Conservation (phyloP, 2,888 invertebrate species). For the Drosophila mimetica region DNA sequence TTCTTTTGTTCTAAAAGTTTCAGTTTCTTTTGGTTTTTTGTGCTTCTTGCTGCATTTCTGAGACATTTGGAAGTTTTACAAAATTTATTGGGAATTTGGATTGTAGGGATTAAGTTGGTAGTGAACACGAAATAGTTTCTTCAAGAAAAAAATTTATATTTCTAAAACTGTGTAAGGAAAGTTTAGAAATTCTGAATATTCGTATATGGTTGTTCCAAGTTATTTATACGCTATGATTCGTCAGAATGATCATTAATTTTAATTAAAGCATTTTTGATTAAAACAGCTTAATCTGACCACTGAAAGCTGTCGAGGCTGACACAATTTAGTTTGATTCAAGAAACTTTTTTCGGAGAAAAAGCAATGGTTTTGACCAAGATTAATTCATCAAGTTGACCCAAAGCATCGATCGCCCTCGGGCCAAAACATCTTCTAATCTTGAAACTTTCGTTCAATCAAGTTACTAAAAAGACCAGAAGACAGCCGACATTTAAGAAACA, state of each 20-base stretch:
- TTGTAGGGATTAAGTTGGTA: constrained; percentile 2
- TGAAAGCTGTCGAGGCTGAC: constrained; percentile 8
- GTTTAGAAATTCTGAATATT: not conserved
- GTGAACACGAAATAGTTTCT: not conserved
- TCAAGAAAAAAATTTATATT: not conserved
- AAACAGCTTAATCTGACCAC: not conserved
- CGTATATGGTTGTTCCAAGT: not conserved
- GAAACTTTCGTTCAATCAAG: constrained; percentile 39
- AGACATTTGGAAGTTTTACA: not conserved
- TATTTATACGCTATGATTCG: not conserved
- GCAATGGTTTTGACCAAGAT: constrained; percentile 18
- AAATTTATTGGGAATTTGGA: constrained; percentile 9
- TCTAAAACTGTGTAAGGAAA: not conserved
- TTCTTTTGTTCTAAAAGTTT: constrained; percentile 3
- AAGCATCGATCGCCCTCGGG: constrained; percentile 7
- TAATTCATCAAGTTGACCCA: constrained; percentile 21
- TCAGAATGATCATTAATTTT: not conserved
- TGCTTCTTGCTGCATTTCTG: not conserved
- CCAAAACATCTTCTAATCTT: constrained; percentile 28
- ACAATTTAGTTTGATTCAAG: constrained; percentile 2
- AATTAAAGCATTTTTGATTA: constrained; percentile 1
- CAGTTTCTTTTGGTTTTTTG: not conserved
- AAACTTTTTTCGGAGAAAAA: constrained; percentile 1
- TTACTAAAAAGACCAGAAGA: constrained; percentile 15
- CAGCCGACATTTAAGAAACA: constrained; percentile 26